A percentile compares a stretch with the other conserved stretches of the same genome.
These are phyloP conservation scores for Darevskia nairensis DNA, from an alignment of 2,797 vertebrate genomes.

Conservation along the genomic window DNA sequence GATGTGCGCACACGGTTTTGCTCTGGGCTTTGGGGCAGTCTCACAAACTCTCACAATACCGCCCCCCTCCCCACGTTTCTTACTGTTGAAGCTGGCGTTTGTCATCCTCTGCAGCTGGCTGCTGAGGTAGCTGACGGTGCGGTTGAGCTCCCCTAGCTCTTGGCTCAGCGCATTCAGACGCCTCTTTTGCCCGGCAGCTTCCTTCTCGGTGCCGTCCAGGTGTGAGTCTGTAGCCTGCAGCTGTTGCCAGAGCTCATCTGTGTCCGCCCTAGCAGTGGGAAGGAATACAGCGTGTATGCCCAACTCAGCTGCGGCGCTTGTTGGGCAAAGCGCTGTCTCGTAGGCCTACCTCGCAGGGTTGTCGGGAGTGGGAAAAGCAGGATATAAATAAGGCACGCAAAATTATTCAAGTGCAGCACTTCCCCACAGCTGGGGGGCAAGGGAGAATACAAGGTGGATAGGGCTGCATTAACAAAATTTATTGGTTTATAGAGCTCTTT, in stretches of 20 bases:
- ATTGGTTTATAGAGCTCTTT: not conserved
- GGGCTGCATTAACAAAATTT: not conserved
- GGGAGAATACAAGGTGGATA: too few relatives aligned
- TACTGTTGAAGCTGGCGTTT: conserved; percentile 80
- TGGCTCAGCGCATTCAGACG: conserved; percentile 73
- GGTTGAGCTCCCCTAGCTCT: conserved; percentile 76
- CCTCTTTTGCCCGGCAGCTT: conserved; percentile 63
- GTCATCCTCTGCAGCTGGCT: conserved; percentile 71
- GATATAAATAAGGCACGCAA: not conserved
- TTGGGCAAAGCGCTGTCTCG: too few relatives aligned
- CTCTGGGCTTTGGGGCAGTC: too few relatives aligned
- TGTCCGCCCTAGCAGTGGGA: conserved; percentile 77
- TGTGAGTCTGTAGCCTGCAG: conserved; percentile 78
- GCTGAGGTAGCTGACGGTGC: conserved; percentile 70
- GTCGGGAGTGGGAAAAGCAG: too few relatives aligned
- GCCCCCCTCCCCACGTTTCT: conserved; percentile 13
- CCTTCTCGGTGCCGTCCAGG: conserved; percentile 70
- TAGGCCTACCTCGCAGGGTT: not conserved
- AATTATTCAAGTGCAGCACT: not conserved
- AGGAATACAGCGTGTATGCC: not conserved
- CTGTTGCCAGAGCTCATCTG: conserved; percentile 83
- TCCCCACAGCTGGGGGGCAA: too few relatives aligned
- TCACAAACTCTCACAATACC: too few relatives aligned
- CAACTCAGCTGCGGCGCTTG: too few relatives aligned
- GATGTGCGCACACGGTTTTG: too few relatives aligned